These are phyloP conservation scores for Drosophila eohydei DNA, from an alignment of 2,888 invertebrate species.

Conservation along the genomic window DNA sequence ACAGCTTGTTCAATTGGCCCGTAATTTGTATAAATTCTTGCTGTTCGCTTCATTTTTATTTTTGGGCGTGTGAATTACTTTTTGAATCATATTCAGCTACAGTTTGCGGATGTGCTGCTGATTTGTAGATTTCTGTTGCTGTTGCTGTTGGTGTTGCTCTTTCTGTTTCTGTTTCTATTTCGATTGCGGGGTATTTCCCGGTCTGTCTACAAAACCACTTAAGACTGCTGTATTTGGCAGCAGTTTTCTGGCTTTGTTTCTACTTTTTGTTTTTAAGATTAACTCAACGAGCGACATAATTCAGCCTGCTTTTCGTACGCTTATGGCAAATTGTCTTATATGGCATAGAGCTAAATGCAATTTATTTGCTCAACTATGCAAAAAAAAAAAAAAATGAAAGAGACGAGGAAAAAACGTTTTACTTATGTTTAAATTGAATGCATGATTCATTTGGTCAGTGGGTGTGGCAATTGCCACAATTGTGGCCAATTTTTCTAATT, in stretches of 20 bases:
- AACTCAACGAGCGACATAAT: conserved; percentile 75
- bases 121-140: conserved; percentile 6
- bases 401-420: conserved; percentile 11
- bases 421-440: conserved; percentile 36
- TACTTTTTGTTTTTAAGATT: conserved; percentile 51
- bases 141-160: background rate
- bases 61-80: conserved; percentile 78
- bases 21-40: conserved; percentile 38
- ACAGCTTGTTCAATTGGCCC: conserved; percentile 61
- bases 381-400: conserved; percentile 5
- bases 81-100: conserved; percentile 43
- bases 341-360: conserved; percentile 59
- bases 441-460: conserved; percentile 45
- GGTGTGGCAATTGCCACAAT: conserved; percentile 44
- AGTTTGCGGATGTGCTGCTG: conserved; percentile 67
- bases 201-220: conserved; percentile 32
- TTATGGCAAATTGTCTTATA: conserved; percentile 70
- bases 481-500: conserved; percentile 14
- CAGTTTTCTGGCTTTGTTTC: conserved; percentile 34
- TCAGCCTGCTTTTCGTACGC: conserved; percentile 51
- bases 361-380: conserved; percentile 57
- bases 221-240: conserved; percentile 74
- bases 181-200: conserved; percentile 70
- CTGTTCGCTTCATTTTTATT: conserved; percentile 29
- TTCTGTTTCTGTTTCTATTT: conserved; percentile 25